A percentile compares a stretch with the other conserved stretches of the same genome.
Evolutionary conservation across 2,113 vertebrate species (phyloP).

Genomic region (Hippopotamus amphibius): DNA sequence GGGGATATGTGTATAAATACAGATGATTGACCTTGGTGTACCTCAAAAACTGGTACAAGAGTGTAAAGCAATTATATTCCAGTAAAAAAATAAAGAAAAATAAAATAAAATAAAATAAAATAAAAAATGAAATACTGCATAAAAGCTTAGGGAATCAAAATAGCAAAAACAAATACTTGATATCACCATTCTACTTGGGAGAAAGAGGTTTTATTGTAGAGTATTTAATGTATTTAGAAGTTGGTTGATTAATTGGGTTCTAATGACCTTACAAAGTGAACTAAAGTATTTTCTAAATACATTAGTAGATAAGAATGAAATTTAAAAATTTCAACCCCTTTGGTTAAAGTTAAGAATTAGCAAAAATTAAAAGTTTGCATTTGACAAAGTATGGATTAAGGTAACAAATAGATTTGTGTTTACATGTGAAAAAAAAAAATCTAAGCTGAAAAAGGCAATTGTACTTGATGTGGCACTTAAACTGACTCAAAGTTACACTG

Average conservation of each 20-base stretch:
- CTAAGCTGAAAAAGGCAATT: background rate
- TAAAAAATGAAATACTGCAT: background rate
- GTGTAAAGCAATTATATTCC: no score
- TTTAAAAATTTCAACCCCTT: conserved; percentile 30
- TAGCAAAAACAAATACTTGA: no score
- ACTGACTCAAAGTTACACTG: background rate
- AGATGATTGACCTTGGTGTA: no score
- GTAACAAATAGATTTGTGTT: conserved; percentile 18
- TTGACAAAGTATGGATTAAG: conserved; percentile 48
- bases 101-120: no score
- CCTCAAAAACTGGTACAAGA: no score
- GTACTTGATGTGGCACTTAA: background rate
- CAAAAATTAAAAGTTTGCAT: conserved; percentile 23
- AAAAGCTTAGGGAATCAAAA: background rate
- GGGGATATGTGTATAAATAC: no score
- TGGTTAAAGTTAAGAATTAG: conserved; percentile 29
- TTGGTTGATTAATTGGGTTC: conserved; percentile 1
- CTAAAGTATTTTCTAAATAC: conserved; percentile 45
- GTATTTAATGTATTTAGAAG: conserved; percentile 14
- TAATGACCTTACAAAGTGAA: conserved; percentile 48
- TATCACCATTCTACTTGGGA: conserved; percentile 24
- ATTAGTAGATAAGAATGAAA: conserved; percentile 16
- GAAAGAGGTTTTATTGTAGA: no score
- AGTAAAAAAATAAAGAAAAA: no score
- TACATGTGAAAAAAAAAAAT: background rate